These are phyloP conservation scores for Platysternon megacephalum DNA, from an alignment of 2,113 vertebrate genomes.

Conservation along the genomic window DNA sequence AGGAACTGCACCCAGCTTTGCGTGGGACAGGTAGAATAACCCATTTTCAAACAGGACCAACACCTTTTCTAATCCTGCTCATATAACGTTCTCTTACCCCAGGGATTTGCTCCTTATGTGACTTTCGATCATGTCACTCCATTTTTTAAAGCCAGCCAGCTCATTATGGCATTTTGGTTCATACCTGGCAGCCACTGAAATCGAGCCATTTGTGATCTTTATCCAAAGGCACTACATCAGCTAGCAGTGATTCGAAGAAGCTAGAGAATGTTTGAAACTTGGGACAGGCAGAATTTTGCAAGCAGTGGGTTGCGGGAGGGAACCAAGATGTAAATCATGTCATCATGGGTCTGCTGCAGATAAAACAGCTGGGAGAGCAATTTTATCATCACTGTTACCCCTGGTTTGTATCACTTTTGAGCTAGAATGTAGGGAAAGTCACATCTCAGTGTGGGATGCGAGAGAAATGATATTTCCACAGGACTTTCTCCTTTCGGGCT, in stretches of 20 bases:
- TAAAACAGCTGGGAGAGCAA: constrained; percentile 9
- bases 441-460: background rate
- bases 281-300: background rate
- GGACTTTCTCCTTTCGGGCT: background rate
- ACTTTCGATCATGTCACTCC: background rate
- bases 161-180: background rate
- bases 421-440: background rate
- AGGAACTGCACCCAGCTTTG: background rate
- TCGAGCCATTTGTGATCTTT: background rate
- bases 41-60: background rate
- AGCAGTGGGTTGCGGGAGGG: no score
- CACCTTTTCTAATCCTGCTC: constrained; percentile 2
- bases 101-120: background rate
- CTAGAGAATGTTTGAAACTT: background rate
- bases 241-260: constrained; percentile 18
- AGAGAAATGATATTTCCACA: constrained; percentile 16
- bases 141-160: background rate
- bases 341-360: background rate
- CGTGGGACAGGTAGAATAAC: constrained; percentile 36
- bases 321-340: background rate
- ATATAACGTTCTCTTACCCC: background rate
- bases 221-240: background rate
- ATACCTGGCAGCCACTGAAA: background rate
- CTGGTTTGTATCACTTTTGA: background rate
- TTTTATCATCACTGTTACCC: background rate